A percentile compares a stretch with the other conserved stretches of the same genome.
Conservation (phyloP, 2,888 invertebrate genomes). For the Galerucella nymphaeae region DNA sequence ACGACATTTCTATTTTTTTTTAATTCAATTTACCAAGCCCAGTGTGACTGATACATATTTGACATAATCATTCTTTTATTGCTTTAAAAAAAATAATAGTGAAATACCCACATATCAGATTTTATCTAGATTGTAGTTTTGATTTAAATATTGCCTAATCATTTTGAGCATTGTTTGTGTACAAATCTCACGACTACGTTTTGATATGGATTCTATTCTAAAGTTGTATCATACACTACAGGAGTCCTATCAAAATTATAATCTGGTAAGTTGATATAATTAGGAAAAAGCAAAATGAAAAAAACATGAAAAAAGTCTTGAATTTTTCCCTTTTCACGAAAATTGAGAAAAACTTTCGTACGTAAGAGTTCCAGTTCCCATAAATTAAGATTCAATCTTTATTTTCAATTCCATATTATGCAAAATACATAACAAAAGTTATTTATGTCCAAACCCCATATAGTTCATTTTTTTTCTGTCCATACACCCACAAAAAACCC, state of each 20-base stretch:
- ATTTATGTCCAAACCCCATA: neutral
- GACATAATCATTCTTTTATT: constrained; percentile 30
- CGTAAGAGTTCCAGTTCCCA: too few species aligned
- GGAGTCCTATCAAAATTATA: neutral
- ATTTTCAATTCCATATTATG: too few species aligned
- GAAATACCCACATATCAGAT: constrained; percentile 28
- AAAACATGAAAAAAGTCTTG: too few species aligned
- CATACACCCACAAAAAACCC: neutral
- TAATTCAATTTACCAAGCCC: constrained; percentile 30
- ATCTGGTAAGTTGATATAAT: neutral
- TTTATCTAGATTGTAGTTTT: constrained; percentile 24
- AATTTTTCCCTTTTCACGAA: too few species aligned
- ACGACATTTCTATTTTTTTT: constrained; percentile 17
- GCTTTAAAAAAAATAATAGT: constrained; percentile 18
- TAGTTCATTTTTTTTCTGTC: neutral
- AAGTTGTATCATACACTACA: neutral
- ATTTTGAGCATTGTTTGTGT: constrained; percentile 16
- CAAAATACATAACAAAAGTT: too few species aligned
- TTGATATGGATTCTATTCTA: neutral
- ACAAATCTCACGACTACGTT: neutral
- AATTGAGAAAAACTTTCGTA: too few species aligned
- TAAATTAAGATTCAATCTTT: too few species aligned
- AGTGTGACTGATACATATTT: constrained; percentile 16
- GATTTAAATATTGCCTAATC: constrained; percentile 28
- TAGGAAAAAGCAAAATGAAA: neutral